phyloP scores from a whole-genome alignment of 1,140 invertebrate species.

The Ooceraea biroi region DNA sequence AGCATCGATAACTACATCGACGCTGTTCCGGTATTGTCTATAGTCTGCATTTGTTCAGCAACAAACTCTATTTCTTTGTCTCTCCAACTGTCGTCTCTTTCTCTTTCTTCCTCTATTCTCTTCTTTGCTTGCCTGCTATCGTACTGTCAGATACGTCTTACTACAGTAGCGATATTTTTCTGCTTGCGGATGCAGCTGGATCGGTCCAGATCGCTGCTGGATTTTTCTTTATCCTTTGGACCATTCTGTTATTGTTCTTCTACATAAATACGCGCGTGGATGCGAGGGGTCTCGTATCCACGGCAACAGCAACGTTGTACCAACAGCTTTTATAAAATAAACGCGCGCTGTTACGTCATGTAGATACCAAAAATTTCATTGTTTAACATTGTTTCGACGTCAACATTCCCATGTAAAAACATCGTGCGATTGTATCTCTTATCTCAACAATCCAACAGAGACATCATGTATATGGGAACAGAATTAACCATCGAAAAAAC shows the following conservation, averaged over 20 bases:
- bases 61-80: neutral
- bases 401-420: neutral
- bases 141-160: slow-evolving; percentile 25
- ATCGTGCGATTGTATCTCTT: too few species aligned
- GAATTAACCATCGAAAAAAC: too few species aligned
- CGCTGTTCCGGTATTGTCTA: slow-evolving; percentile 13
- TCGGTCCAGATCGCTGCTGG: slow-evolving; percentile 4
- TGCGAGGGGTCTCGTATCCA: slow-evolving; percentile 7
- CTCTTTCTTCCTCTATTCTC: slow-evolving; percentile 31
- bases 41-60: slow-evolving; percentile 17
- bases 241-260: slow-evolving; percentile 22
- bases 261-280: slow-evolving; percentile 36
- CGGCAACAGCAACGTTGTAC: neutral
- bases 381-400: neutral
- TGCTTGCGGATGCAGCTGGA: slow-evolving; percentile 6
- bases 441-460: too few species aligned
- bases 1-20: slow-evolving; percentile 35
- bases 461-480: too few species aligned
- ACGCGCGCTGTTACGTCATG: neutral
- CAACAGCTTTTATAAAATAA: slow-evolving; percentile 14
- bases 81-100: slow-evolving; percentile 42
- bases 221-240: slow-evolving; percentile 17
- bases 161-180: slow-evolving; percentile 33
- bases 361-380: neutral
- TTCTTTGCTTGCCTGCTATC: slow-evolving; percentile 26